Evolutionary conservation across 1,140 invertebrate genomes (phyloP).

Genomic region (Cotesia vestalis): DNA sequence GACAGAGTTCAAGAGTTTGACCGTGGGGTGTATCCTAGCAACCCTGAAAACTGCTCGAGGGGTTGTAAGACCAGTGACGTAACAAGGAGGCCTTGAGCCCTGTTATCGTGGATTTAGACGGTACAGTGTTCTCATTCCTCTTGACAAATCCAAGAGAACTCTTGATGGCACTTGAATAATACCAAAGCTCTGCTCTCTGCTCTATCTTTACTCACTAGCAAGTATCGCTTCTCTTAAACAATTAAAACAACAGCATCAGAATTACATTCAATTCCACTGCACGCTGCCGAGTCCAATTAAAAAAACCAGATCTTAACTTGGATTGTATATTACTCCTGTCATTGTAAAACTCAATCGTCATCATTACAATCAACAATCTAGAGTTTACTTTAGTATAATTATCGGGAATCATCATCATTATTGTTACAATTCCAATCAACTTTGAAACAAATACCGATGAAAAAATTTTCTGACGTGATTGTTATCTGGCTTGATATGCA

Average conservation of each 20-base stretch:
- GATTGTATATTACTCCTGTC: too few species aligned
- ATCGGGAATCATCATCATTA: too few species aligned
- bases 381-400: too few species aligned
- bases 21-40: slow-evolving; percentile 58
- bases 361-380: too few species aligned
- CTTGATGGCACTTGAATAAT: slow-evolving; percentile 17
- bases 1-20: slow-evolving; percentile 43
- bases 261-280: neutral
- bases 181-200: slow-evolving; percentile 9
- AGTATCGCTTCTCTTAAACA: slow-evolving; percentile 12
- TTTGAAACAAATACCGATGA: too few species aligned
- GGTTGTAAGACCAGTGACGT: slow-evolving; percentile 48
- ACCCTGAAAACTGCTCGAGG: slow-evolving; percentile 52
- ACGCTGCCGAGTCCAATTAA: slow-evolving; percentile 11
- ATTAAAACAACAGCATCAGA: neutral
- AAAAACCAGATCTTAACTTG: neutral
- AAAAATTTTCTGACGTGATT: too few species aligned
- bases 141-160: slow-evolving; percentile 16
- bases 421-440: too few species aligned
- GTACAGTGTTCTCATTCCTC: slow-evolving; percentile 8
- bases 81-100: slow-evolving; percentile 35
- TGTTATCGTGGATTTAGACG: slow-evolving; percentile 24
- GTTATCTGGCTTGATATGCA: too few species aligned
- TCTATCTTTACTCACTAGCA: neutral
- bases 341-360: too few species aligned